A percentile compares a stretch with the other conserved stretches of the same genome.
Evolutionary conservation across 2,113 vertebrate genomes (phyloP).

Genomic region (Tonatia bakeri): DNA sequence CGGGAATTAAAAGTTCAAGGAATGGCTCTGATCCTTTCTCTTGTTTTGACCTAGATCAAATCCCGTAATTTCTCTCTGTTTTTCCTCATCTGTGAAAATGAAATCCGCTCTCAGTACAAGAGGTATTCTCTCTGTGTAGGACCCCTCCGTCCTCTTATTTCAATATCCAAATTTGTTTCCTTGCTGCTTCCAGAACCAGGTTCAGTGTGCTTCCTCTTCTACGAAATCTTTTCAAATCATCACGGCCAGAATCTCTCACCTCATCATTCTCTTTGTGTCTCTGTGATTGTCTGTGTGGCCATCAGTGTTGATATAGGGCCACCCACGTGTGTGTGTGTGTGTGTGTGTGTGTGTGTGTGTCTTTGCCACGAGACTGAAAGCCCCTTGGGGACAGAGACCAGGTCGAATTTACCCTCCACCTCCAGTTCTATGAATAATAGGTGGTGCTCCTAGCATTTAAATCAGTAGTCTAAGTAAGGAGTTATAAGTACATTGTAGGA

Average conservation of each 20-base stretch:
- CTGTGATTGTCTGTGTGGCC: neutral
- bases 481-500: neutral
- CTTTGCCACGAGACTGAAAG: conserved; percentile 15
- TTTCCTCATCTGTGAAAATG: neutral
- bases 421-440: neutral
- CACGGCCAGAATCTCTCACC: neutral
- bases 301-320: neutral
- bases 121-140: neutral
- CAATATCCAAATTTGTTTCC: neutral
- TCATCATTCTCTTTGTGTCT: neutral
- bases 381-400: conserved; percentile 15
- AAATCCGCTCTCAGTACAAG: neutral
- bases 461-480: neutral
- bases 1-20: neutral
- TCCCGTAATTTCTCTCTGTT: neutral
- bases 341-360: neutral
- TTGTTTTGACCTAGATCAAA: neutral
- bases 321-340: neutral
- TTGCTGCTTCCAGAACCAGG: neutral
- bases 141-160: neutral
- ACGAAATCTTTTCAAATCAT: neutral
- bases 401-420: neutral
- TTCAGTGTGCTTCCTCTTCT: neutral
- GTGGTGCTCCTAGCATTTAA: neutral
- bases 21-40: neutral